Evolutionary conservation across 2,888 invertebrate genomes (phyloP), one percentile per base, ranked within the genome.

Genomic region (Erannis defoliaria): DNA sequence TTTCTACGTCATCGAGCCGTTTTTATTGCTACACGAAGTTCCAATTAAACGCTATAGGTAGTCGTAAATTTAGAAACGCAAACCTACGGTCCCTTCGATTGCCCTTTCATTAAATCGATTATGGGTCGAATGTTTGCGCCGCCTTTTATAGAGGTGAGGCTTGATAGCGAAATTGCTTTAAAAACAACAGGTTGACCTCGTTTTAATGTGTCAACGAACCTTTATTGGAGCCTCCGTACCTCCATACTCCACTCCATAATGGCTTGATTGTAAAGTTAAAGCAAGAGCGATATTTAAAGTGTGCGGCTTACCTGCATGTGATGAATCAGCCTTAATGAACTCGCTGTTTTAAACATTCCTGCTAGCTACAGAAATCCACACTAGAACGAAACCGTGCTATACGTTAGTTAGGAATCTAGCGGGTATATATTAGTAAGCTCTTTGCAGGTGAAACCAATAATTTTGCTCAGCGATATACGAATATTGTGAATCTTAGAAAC

Each of bases 101-200:
- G 84, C 85, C 82, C 84, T 89, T 89, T 89, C 87, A 88, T 89
- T 90, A 88, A 86, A 88, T 88, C 86, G 86, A 89, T 90, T 87
- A 88, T 81, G 75, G 78, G 77, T 73, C 71, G 75, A 77, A 78
- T 85, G 85, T 88, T 87, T 88, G 81, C 81, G 72, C 77, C 78
- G 72, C 80, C 81, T 84, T 88, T 89, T 85, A 85, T 84, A 76
- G 77, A 82, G 84, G 83, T 82, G 79, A 84, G 77, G 61, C 84
- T 88, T 84, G 84, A 86, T 86, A 81, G 80, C 76, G 74, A 82
- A 87, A 88, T 86, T 86, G 83, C 82, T 84, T 80, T 84, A 84
- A 86, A 85, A 86, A 85, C 83, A 86, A 86, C 82, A 82, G 79
- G 77, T 79, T 77, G 76, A 76, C 76, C 79, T 45, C 75, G 73